Evolutionary conservation across 2,797 vertebrate genomes (phyloP).

Genomic region (Cercopithecus petaurista): DNA sequence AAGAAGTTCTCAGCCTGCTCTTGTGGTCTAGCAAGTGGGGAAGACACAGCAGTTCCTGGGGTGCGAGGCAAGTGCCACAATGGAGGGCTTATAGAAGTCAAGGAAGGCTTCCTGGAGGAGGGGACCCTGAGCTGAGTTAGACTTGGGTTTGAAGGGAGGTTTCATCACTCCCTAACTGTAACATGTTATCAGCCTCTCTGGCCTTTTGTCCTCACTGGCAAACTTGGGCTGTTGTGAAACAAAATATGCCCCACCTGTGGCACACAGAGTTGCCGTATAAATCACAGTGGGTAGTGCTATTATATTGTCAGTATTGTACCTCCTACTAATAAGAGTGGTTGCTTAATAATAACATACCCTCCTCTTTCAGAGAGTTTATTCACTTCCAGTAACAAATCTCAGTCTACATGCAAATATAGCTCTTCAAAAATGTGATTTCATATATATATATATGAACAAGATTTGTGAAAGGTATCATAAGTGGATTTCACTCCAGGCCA

Average conservation of each 20-base stretch:
- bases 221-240: background rate
- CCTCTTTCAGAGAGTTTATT: background rate
- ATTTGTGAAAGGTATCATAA: background rate
- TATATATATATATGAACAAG: background rate
- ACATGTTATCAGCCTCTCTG: background rate
- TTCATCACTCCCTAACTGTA: background rate
- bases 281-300: background rate
- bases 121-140: background rate
- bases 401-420: background rate
- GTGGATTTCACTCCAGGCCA: background rate
- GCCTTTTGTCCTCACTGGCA: background rate
- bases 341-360: background rate
- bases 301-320: background rate
- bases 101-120: slow-evolving; percentile 28
- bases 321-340: background rate
- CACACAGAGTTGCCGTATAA: background rate
- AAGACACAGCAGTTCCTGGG: background rate
- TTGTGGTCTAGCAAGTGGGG: background rate
- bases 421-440: background rate
- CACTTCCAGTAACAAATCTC: background rate
- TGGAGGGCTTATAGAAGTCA: background rate
- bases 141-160: background rate
- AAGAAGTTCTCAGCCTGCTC: background rate
- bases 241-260: fast-evolving
- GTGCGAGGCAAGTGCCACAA: background rate